Evolutionary conservation across 2,113 vertebrate genomes (phyloP), one percentile per base, ranked within the genome.

Genomic region (Globicephala melas): DNA sequence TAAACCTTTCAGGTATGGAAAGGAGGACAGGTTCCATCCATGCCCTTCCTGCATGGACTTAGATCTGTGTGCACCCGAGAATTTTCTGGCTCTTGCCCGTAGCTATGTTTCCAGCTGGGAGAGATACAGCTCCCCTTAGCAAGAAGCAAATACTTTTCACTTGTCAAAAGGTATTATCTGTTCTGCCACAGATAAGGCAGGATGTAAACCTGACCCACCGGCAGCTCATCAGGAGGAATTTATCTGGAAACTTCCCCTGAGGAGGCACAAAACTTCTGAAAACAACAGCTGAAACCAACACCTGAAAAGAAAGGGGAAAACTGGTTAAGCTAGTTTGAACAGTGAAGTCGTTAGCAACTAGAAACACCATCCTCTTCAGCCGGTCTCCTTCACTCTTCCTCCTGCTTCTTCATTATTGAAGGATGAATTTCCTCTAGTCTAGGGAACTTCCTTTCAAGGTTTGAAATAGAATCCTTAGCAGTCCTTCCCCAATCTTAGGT

Each of bases 171-270:
- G 77, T 44, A 63, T 95, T 95, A 89, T 96, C 93, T 92, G 11
- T 95, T 86, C 86, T 97, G 33, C 41, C 74, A 38, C 4, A 97
- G 95, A 96, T 97, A 94, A 97, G 63, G 26, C 74, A 91, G 83
- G 36, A 36, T 80, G 63, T 93, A 95, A 96, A 83, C 36, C 73
- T 92, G 82, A 95, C 41, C 89, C 50, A 50, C 36, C 67, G 92
- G 95, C 82, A 93, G 33, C 33, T 28, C 82, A 74, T 92, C 68
- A 74, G 71, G 79, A 96, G 92, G 95, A 94, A 91, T 77, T 63
- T 93, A 95, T 97, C 96, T 91, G 62, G 86, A 97, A 89, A 89
- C 26, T 86, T 96, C 33, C 62, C 85, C 31, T 12, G 31, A 95
- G 89, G 86, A 95, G 67, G 63, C 76, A 92, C 2, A 95, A n/a